Percentiles rank a stretch among this genome's conserved stretches.
Evolutionary conservation across 2,113 vertebrate species (phyloP).

Genomic region (Neolamprologus devosi): DNA sequence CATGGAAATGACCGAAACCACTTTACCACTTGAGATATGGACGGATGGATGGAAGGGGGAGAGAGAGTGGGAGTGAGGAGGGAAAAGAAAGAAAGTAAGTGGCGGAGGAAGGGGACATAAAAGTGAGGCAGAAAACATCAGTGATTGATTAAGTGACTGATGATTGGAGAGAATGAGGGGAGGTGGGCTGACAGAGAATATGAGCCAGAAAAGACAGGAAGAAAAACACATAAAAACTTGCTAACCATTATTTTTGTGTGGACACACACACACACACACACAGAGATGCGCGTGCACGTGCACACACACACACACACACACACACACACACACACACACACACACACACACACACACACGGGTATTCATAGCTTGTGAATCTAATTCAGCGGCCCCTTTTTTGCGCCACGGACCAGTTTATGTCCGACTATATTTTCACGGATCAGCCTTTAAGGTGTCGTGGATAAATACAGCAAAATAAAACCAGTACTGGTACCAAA

Average conservation of each 20-base stretch:
- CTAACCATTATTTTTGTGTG: background rate
- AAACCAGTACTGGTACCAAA: background rate
- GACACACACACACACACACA: background rate
- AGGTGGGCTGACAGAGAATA: background rate
- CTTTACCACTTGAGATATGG: constrained; percentile 12
- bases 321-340: background rate
- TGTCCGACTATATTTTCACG: background rate
- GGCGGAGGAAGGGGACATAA: background rate
- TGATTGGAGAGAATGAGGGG: background rate
- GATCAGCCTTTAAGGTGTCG: background rate
- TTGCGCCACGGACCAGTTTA: background rate
- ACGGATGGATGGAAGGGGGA: background rate
- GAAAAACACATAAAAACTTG: constrained; percentile 13
- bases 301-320: background rate
- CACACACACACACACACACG: background rate
- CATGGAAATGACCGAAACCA: constrained; percentile 51
- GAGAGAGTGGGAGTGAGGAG: background rate
- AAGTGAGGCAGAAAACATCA: background rate
- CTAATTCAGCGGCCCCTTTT: background rate
- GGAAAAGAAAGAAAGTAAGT: background rate
- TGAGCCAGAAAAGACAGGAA: background rate
- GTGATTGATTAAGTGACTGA: constrained; percentile 10
- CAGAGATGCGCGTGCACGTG: no score
- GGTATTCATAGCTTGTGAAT: background rate
- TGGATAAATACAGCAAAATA: background rate